phyloP scores from a whole-genome alignment of 2,797 vertebrate genomes.

The Rhabdophis nuchalis region DNA sequence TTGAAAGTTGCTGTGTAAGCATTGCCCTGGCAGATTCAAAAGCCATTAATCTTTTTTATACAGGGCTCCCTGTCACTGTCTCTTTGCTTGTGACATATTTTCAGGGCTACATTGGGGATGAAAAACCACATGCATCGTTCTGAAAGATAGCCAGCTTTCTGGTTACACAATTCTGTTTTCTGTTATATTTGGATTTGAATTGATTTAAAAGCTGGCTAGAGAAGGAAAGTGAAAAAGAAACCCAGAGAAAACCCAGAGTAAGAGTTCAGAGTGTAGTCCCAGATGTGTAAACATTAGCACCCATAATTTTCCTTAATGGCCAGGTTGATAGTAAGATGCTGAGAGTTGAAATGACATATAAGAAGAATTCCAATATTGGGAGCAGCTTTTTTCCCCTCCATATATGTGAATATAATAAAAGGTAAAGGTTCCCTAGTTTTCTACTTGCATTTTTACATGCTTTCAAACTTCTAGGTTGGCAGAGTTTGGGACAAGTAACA shows the following conservation, averaged over 20 bases:
- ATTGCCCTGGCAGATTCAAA: conserved; percentile 50
- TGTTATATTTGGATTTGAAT: background rate
- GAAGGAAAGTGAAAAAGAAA: conserved; percentile 18
- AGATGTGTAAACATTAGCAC: background rate
- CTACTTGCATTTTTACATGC: no score
- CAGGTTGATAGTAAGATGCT: background rate
- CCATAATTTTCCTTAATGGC: background rate
- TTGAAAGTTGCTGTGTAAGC: conserved; percentile 63
- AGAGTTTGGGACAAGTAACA: no score
- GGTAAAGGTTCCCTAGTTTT: no score
- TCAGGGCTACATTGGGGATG: conserved; percentile 44
- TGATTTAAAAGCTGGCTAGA: background rate
- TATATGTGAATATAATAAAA: background rate
- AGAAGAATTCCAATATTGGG: background rate
- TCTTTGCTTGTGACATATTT: conserved; percentile 38
- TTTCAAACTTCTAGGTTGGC: no score
- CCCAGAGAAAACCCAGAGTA: conserved; percentile 41
- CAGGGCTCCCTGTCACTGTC: conserved; percentile 50
- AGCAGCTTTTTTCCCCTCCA: background rate
- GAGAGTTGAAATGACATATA: background rate
- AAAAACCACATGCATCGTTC: conserved; percentile 54
- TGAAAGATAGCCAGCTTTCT: conserved; percentile 58
- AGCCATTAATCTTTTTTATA: conserved; percentile 68
- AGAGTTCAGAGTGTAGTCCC: conserved; percentile 3
- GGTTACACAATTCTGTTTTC: conserved; percentile 17